Base-by-base conservation (phyloP, 2,888 invertebrate species). In the Frankliniella intonsa region DNA sequence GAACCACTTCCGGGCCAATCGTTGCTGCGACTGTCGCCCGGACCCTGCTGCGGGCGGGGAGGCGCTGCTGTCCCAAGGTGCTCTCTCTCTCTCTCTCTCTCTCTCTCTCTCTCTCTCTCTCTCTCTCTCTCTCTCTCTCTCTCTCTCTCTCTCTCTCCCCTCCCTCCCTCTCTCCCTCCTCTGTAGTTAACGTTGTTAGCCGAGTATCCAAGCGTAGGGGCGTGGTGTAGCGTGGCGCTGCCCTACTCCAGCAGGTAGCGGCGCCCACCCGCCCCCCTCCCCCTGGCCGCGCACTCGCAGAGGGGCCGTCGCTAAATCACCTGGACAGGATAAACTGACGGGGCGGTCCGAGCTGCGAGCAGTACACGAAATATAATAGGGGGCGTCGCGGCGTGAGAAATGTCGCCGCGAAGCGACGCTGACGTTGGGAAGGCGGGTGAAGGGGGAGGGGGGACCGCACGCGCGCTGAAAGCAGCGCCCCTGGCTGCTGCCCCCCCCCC, bases 61-160 rank as follows among this genome's bases (percentile, higher is more conserved):
- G 38, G 38, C 38, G 38, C 38, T 38, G 38, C 38, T 38, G 38
- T 38, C 38, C 38, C 38, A 82, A 82, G 69, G 38, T 51, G 82
- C 80, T 80, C 81, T 50, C 83, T 82, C 82, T 69, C 83, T 82
- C 38, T 55, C 79, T 10, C 83, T 83, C 83, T 81, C 83, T 80
- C 50, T 19, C 76, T 69, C 25, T 19, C 81, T 81, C 82, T 80
- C 80, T 51, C 81, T 69, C 80, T 81, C 82, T 82, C 82, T 76
- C 83, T 55, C 80, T 82, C 82, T 81, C 83, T 80, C 83, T 80
- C 83, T 82, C 82, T 79, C 69, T 83, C 83, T 84, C 83, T 83
- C 83, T 82, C 80, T 76, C 82, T 27, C 69, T 9, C 49, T 49
- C 82, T 80, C 81, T 81, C 62, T 62, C 82, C 83, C 82, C 80